Evolutionary conservation across 2,113 vertebrate genomes (phyloP).

Genomic region (Desmodus rotundus): DNA sequence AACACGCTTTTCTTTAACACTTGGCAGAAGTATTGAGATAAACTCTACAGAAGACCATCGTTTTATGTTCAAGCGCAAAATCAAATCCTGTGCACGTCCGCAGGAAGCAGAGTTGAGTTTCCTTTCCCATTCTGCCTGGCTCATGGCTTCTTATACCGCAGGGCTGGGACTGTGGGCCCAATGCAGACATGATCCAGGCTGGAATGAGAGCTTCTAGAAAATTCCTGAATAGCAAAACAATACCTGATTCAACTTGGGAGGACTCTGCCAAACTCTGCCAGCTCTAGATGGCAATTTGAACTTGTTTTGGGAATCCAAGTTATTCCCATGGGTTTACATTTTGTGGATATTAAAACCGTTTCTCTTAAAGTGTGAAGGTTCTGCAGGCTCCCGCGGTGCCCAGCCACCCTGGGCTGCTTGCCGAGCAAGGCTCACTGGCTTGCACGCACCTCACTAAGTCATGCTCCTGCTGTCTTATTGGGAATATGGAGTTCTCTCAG

Average conservation of each 20-base stretch:
- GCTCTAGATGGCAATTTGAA: background rate
- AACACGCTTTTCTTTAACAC: background rate
- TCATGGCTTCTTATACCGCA: background rate
- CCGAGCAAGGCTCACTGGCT: background rate
- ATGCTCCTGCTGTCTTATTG: background rate
- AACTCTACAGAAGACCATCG: background rate
- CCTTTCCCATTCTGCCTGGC: background rate
- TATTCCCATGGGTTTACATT: background rate
- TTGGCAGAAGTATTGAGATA: background rate
- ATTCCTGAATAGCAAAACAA: background rate
- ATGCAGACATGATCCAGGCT: background rate
- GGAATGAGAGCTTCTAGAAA: background rate
- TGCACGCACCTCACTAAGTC: background rate
- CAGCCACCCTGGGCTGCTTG: background rate
- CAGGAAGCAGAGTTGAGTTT: background rate
- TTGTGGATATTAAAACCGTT: background rate
- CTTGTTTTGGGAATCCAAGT: background rate
- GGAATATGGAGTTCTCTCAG: slow-evolving; percentile 18
- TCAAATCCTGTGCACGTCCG: background rate
- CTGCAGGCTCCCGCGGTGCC: rapidly evolving
- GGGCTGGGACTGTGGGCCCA: background rate
- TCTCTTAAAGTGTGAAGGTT: background rate
- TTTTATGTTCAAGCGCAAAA: background rate
- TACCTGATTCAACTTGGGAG: background rate
- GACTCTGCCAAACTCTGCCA: background rate